A percentile compares a stretch with the other conserved stretches of the same genome.
These are phyloP conservation scores for Salticus scenicus DNA, from an alignment of 2,888 invertebrate species.

Conservation along the genomic window DNA sequence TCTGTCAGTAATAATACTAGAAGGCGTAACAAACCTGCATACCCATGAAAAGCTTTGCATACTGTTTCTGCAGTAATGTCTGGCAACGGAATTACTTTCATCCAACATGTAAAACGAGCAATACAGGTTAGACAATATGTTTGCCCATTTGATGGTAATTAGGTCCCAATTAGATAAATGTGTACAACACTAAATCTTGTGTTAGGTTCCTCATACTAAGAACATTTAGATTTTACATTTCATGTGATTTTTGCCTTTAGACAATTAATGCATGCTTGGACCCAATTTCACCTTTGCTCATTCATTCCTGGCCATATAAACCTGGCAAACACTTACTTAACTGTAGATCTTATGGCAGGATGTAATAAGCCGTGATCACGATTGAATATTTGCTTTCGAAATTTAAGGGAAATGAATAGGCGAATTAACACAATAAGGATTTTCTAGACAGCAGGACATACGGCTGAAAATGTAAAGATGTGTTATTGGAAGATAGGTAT, in stretches of 20 bases:
- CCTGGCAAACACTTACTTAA: not conserved
- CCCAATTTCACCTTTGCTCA: too few relatives aligned
- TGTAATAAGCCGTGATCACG: constrained; percentile 11
- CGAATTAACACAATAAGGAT: constrained; percentile 4
- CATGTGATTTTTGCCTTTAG: not conserved
- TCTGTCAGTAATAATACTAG: too few relatives aligned
- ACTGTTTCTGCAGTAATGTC: constrained; percentile 75
- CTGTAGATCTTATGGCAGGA: not conserved
- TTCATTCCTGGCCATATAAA: not conserved
- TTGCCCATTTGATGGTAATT: constrained; percentile 23
- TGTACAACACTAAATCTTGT: not conserved
- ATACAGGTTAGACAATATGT: not conserved
- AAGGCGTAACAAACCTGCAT: too few relatives aligned
- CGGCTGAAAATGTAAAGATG: too few relatives aligned
- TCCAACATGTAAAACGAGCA: constrained; percentile 74
- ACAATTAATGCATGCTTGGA: not conserved
- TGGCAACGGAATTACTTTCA: constrained; percentile 75
- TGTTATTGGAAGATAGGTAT: not conserved
- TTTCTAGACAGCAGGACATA: not conserved
- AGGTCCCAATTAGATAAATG: constrained; percentile 46
- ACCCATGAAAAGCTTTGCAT: constrained; percentile 74
- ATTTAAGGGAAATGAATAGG: constrained; percentile 2
- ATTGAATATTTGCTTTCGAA: constrained; percentile 16
- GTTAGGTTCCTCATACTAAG: not conserved
- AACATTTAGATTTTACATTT: not conserved